Conservation (phyloP, 1,140 invertebrate species). For the Habropoda laboriosa region DNA sequence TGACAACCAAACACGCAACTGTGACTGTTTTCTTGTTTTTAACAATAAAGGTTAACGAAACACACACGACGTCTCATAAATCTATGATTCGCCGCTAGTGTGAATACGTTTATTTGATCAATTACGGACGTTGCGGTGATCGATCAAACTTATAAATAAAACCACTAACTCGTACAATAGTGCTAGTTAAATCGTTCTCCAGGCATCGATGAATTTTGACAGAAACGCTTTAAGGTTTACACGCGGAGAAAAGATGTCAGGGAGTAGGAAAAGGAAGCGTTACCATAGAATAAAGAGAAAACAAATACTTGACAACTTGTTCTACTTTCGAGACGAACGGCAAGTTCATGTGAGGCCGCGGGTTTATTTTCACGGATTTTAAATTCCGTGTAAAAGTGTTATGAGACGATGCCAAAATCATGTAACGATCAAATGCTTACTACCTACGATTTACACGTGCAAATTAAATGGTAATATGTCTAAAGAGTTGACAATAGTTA, state of each 20-base stretch:
- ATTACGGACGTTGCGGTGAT: neutral
- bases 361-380: neutral
- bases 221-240: neutral
- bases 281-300: neutral
- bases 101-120: neutral
- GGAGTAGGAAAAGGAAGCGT: neutral
- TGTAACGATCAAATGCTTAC: neutral
- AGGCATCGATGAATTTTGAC: neutral
- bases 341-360: neutral
- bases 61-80: no score
- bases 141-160: conserved; percentile 29
- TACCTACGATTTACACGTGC: neutral
- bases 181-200: neutral
- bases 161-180: neutral
- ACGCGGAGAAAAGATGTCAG: neutral
- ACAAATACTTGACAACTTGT: neutral
- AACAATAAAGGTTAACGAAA: neutral
- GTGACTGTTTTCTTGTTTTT: neutral
- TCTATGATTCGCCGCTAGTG: no score
- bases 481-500: neutral
- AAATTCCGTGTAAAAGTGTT: neutral
- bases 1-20: neutral
- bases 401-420: neutral
- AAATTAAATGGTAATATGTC: neutral
- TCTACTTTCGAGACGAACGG: neutral